Conservation (phyloP, 1,140 invertebrate genomes). For the Periplaneta americana region DNA sequence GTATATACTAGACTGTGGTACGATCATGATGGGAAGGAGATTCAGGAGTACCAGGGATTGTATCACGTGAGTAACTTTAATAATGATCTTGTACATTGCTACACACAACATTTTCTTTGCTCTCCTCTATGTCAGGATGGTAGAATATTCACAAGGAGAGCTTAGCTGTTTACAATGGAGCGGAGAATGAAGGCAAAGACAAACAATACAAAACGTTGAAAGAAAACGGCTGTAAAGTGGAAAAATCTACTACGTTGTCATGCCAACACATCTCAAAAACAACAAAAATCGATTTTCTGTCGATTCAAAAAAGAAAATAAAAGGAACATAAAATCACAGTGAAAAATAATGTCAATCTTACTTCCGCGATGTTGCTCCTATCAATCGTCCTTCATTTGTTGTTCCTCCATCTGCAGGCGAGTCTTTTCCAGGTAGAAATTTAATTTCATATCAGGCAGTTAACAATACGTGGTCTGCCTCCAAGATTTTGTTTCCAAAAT, state of each 20-base stretch:
- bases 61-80: not conserved
- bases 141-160: not conserved
- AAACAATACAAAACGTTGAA: not conserved
- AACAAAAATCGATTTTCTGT: not conserved
- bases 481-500: constrained; percentile 41
- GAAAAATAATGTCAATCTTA: not conserved
- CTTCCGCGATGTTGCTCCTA: not conserved
- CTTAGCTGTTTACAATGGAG: not conserved
- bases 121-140: not conserved
- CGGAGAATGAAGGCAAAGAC: not conserved
- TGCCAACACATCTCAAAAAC: no score
- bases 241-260: not conserved
- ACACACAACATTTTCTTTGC: not conserved
- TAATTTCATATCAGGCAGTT: constrained; percentile 22
- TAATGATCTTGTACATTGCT: not conserved
- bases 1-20: no score
- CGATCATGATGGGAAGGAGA: not conserved
- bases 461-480: constrained; percentile 50
- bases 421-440: not conserved
- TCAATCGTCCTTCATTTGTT: not conserved
- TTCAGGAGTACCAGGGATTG: not conserved
- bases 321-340: not conserved
- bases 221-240: not conserved
- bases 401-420: not conserved
- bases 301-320: not conserved